A percentile compares a stretch with the other conserved stretches of the same genome.
phyloP scores from a whole-genome alignment of 2,113 vertebrate species.

The Pantherophis guttatus region DNA sequence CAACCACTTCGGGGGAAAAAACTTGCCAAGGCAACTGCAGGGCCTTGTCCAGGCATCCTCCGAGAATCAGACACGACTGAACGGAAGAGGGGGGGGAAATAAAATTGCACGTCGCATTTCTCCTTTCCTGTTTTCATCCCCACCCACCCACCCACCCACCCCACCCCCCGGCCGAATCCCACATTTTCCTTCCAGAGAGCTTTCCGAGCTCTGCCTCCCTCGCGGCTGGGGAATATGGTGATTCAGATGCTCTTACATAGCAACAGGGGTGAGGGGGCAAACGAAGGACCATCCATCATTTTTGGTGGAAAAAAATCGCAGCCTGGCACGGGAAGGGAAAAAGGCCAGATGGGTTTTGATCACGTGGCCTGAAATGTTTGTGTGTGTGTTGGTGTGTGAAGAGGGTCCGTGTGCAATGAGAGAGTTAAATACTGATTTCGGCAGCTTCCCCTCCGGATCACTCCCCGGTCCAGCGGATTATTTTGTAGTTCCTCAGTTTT shows the following conservation, averaged over 20 bases:
- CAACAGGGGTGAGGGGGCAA: neutral
- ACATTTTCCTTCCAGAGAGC: neutral
- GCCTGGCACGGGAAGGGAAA: neutral
- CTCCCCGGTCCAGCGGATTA: neutral
- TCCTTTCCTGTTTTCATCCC: neutral
- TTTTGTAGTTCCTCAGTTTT: neutral
- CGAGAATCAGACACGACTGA: no score
- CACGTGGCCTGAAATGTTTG: neutral
- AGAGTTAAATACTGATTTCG: neutral
- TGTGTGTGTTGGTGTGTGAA: neutral
- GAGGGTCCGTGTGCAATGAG: neutral
- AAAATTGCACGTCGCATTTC: neutral
- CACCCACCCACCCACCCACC: no score
- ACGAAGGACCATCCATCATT: conserved; percentile 5
- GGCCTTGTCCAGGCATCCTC: no score
- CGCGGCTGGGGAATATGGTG: no score
- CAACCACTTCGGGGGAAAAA: no score
- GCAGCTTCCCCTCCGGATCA: neutral
- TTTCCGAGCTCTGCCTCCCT: neutral
- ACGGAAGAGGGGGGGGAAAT: no score
- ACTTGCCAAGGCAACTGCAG: no score
- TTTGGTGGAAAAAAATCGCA: neutral
- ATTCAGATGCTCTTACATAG: neutral
- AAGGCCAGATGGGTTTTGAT: neutral
- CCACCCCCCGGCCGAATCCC: neutral